Conservation (phyloP, 2,113 vertebrate genomes). For the Ramphastos sulfuratus region DNA sequence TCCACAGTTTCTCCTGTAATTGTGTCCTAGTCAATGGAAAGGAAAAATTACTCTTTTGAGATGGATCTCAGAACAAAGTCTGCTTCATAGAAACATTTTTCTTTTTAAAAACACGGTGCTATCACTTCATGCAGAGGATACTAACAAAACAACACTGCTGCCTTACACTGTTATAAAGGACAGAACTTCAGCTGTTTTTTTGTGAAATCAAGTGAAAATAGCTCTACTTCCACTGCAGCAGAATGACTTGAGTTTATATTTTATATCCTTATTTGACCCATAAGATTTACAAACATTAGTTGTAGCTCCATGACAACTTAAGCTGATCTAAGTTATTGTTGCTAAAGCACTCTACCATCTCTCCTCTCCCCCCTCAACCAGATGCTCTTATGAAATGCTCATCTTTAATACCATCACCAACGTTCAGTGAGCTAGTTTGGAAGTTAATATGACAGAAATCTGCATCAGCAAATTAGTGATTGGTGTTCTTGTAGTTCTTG, state of each 20-base stretch:
- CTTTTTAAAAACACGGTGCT: neutral
- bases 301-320: neutral
- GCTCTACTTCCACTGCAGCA: neutral
- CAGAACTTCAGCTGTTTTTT: neutral
- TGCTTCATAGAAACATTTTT: neutral
- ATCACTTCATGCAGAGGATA: neutral
- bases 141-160: neutral
- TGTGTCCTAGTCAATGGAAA: slow-evolving; percentile 73
- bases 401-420: neutral
- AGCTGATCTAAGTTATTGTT: neutral
- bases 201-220: neutral
- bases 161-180: neutral
- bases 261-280: neutral
- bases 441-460: neutral
- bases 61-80: neutral
- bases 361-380: neutral
- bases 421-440: neutral
- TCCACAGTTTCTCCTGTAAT: slow-evolving; percentile 87
- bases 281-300: neutral
- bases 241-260: neutral
- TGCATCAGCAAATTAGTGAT: neutral
- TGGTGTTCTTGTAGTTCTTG: neutral
- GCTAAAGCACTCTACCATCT: neutral
- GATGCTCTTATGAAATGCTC: neutral
- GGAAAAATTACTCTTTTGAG: neutral